Percentiles rank a stretch among this genome's conserved stretches.
Conservation (phyloP, 1,140 invertebrate genomes). For the Orussus abietinus region DNA sequence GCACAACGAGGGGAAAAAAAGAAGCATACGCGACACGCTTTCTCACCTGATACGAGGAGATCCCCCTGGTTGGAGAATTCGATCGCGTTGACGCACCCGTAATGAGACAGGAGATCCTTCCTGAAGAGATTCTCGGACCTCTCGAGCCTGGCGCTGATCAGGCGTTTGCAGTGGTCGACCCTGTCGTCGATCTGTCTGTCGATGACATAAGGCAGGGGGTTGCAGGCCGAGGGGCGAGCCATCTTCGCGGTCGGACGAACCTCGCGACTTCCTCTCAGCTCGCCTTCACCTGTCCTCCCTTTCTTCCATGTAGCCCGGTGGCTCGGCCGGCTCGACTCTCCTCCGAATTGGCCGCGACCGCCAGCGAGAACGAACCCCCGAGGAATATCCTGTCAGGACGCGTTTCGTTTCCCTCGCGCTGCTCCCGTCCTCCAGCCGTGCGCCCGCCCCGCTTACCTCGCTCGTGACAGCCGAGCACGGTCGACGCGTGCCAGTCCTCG, state of each 20-base stretch:
- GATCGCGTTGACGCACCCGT: constrained; percentile 94
- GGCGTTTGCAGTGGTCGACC: constrained; percentile 50
- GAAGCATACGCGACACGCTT: too few relatives aligned
- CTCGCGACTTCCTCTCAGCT: constrained; percentile 2
- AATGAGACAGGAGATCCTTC: constrained; percentile 84
- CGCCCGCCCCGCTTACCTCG: constrained; percentile 26
- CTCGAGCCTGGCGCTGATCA: constrained; percentile 63
- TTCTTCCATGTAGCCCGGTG: constrained; percentile 22
- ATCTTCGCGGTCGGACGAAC: constrained; percentile 28
- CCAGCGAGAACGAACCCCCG: not conserved
- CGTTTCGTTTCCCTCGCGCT: not conserved
- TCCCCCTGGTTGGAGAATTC: constrained; percentile 89
- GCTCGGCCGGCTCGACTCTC: constrained; percentile 14
- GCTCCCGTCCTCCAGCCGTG: constrained; percentile 2
- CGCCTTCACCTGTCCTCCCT: constrained; percentile 21
- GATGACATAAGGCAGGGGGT: constrained; percentile 52
- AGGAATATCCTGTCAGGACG: too few relatives aligned
- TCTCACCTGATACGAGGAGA: constrained; percentile 81
- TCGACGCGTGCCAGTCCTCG: too few relatives aligned
- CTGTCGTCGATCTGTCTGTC: constrained; percentile 53
- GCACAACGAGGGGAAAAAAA: constrained; percentile 15
- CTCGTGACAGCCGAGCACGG: too few relatives aligned
- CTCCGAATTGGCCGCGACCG: not conserved
- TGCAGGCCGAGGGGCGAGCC: constrained; percentile 48
- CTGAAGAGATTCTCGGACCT: constrained; percentile 72